Conservation (phyloP, 1,140 invertebrate genomes). For the Drosophila arawakana region DNA sequence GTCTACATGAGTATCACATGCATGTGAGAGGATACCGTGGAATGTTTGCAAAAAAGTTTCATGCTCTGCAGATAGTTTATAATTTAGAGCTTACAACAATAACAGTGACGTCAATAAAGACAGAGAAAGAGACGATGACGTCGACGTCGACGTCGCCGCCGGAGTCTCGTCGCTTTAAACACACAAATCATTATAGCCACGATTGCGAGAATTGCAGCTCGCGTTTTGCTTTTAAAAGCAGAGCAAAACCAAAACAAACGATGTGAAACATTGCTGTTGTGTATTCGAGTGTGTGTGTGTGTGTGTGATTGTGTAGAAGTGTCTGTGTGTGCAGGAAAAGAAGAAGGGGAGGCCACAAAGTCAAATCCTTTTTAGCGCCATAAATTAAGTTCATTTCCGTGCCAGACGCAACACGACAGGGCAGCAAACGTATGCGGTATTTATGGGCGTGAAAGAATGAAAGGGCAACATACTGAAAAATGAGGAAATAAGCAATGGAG, state of each 20-base stretch:
- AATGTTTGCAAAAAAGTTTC: constrained; percentile 65
- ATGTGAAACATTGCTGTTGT: constrained; percentile 26
- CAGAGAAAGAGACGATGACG: background rate
- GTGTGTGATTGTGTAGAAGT: background rate
- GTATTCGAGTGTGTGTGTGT: background rate
- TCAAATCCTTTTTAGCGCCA: constrained; percentile 80
- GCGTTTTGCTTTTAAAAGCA: constrained; percentile 43
- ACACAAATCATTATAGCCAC: constrained; percentile 78
- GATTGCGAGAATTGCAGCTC: constrained; percentile 51
- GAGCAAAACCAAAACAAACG: constrained; percentile 26
- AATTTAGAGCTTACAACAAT: constrained; percentile 60
- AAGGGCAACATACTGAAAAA: background rate
- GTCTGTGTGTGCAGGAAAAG: background rate
- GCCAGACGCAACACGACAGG: constrained; percentile 76
- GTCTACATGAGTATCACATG: constrained; percentile 1
- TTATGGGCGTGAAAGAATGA: constrained; percentile 17
- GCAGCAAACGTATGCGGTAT: constrained; percentile 66
- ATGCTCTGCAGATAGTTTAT: constrained; percentile 72
- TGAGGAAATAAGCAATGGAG: background rate
- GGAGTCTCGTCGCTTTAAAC: constrained; percentile 71
- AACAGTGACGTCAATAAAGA: constrained; percentile 9
- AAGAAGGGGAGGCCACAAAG: constrained; percentile 34
- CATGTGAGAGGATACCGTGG: constrained; percentile 11
- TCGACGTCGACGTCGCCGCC: constrained; percentile 39
- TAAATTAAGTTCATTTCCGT: constrained; percentile 83